Evolutionary conservation across 2,888 invertebrate genomes (phyloP), one percentile per base, ranked within the genome.

Genomic region (Epirrita christyi): DNA sequence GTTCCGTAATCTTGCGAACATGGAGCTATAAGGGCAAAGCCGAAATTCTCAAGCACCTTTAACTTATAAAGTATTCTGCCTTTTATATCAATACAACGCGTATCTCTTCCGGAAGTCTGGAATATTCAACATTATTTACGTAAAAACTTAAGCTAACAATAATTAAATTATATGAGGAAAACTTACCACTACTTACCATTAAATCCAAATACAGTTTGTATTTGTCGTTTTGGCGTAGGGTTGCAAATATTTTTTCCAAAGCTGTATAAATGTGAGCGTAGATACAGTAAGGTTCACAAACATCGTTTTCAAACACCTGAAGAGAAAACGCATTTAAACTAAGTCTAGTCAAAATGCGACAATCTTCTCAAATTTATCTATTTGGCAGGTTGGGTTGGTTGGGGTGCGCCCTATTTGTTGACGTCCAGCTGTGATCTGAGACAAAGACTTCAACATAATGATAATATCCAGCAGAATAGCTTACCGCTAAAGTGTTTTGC

Each of bases 251-350:
- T 76, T 89, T 89, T 65, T 85, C 91, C 47, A 92, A 64, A n/a
- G 89, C 88, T 14, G 92, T 92, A 58, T 86, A 87, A 57, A 92
- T 89, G 59, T 90, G 83, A 9, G 90, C 92, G 67, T 92, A 92
- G 44, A 91, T 78, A 45, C 85, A 88, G 63, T 89, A 92, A 0
- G 92, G 92, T 66, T 91, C 91, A 59, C 87, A 88, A 5, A 88
- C 75, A 67, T 92, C 91, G 55, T 85, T 91, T 71, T 91, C 91
- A 83, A 92, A 78, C 1, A 89, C 88, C 92, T 92, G 67, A 11
- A 21, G 4, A 21, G 21, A 4, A 21, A 21, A 21, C 21, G 4
- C 21, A 21, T 21, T 21, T 21, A 21, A 21, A 21, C 21, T 21
- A 21, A 21, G 21, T 21, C 21, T 21, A 21, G 21, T 21, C 2